Conservation (phyloP, 2,113 vertebrate species). For the Clarias gariepinus region DNA sequence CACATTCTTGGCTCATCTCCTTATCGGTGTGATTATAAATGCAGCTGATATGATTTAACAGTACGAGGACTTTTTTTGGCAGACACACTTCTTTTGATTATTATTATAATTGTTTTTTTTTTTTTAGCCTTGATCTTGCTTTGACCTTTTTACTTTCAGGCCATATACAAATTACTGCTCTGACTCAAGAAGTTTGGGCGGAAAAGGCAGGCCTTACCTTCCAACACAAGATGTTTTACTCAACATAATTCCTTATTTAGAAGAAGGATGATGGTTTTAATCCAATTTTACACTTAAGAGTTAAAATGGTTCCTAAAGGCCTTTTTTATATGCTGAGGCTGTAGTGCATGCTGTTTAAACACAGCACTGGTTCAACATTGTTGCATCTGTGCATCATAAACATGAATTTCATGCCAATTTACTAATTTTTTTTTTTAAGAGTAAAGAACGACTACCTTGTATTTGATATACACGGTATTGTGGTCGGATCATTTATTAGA, state of each 20-base stretch:
- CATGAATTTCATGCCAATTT: too few relatives aligned
- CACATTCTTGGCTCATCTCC: not conserved
- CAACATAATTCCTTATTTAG: not conserved
- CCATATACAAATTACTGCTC: not conserved
- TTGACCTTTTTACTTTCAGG: not conserved
- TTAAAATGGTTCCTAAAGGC: not conserved
- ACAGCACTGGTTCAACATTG: not conserved
- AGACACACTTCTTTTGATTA: not conserved
- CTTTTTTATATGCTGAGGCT: not conserved
- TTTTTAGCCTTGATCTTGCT: too few relatives aligned
- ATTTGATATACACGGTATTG: too few relatives aligned
- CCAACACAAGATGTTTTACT: not conserved
- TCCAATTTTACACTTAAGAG: not conserved
- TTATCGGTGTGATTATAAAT: not conserved
- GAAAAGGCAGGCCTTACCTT: not conserved
- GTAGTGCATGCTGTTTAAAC: not conserved
- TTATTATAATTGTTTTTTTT: too few relatives aligned
- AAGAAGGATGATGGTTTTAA: not conserved
- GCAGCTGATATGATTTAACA: not conserved
- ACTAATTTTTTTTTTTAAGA: too few relatives aligned
- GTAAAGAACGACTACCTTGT: too few relatives aligned
- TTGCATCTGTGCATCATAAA: not conserved
- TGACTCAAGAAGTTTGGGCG: not conserved
- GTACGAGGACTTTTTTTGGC: conserved; percentile 5
- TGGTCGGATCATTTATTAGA: too few relatives aligned